Evolutionary conservation across 2,113 vertebrate genomes (phyloP).

Genomic region (human (Homo sapiens)): GRCh38 chr6:100233001-100233500

Average conservation of each 20-base stretch:
- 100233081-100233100: neutral
- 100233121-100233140: neutral
- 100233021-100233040: neutral
- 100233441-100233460: conserved; percentile 52
- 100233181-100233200: neutral
- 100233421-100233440: conserved; percentile 12
- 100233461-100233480: conserved; percentile 49
- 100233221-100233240: neutral
- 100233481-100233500: neutral
- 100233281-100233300: conserved; percentile 77
- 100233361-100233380: conserved; percentile 62
- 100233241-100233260: neutral
- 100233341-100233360: conserved; percentile 74
- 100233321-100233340: conserved; percentile 49
- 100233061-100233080: neutral
- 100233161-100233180: neutral
- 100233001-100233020: neutral
- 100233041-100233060: neutral
- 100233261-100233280: conserved; percentile 26
- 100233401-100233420: conserved; percentile 71
- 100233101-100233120: neutral
- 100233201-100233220: neutral
- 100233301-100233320: conserved; percentile 74
- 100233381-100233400: conserved; percentile 75
- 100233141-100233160: neutral